phyloP scores from a whole-genome alignment of 2,113 vertebrate species.

The Numenius arquata region DNA sequence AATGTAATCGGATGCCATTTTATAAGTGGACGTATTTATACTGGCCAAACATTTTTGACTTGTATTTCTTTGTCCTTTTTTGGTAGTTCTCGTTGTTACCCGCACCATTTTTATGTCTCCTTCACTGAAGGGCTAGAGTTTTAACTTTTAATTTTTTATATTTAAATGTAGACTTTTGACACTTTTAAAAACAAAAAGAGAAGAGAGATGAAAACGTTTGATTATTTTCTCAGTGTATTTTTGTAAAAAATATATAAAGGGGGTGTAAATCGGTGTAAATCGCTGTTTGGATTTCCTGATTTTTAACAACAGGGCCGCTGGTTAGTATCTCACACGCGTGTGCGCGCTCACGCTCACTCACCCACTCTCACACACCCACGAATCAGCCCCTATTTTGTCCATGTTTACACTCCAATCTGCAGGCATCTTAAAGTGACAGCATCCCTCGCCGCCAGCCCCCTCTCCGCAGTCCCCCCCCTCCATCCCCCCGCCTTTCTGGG shows the following conservation, averaged over 20 bases:
- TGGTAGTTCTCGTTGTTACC: constrained; percentile 87
- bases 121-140: constrained; percentile 99
- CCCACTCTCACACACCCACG: constrained; percentile 69
- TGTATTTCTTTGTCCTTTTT: constrained; percentile 73
- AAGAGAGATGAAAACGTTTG: constrained; percentile 96
- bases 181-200: constrained; percentile 93
- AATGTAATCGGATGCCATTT: constrained; percentile 97
- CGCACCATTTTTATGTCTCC: constrained; percentile 94
- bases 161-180: constrained; percentile 99
- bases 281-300: constrained; percentile 98
- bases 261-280: constrained; percentile 97
- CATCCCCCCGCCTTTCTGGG: neutral
- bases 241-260: constrained; percentile 99
- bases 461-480: neutral
- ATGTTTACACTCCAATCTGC: constrained; percentile 98
- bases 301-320: constrained; percentile 89
- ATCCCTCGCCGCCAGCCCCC: constrained; percentile 74
- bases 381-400: constrained; percentile 89
- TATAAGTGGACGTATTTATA: constrained; percentile 99
- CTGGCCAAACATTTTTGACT: constrained; percentile 93
- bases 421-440: constrained; percentile 98
- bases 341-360: constrained; percentile 67
- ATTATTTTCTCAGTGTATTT: constrained; percentile 99
- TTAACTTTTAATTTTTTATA: constrained; percentile 99
- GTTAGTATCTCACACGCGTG: constrained; percentile 80